Base-by-base conservation (phyloP, 2,888 invertebrate species). In the Torymus texanus region DNA sequence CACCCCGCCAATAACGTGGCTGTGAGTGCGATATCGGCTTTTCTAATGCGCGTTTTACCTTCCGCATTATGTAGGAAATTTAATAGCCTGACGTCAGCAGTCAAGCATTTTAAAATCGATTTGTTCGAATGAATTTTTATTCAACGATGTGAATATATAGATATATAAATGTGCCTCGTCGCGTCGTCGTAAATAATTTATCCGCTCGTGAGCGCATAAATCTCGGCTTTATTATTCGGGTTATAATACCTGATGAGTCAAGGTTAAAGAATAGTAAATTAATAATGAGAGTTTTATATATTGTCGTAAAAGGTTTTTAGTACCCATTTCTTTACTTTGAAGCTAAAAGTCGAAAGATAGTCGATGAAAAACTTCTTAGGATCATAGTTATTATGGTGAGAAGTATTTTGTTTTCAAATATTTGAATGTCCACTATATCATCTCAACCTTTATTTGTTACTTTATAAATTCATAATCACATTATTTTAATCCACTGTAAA, bases 41-140 rank as follows among this genome's bases (percentile, higher is more conserved):
- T 67, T 61, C 67, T 67, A 68, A 58, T 14, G 73, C 56, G 50
- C 67, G 24, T 63, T 74, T 55, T 51, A 59, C 56, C 29, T 78
- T 51, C 61, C n/a, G 63, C 56, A 61, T 79, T 65, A 70, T 59
- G 67, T 58, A 58, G 59, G 65, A 75, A 70, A 79, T 79, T 74
- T 75, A 75, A 79, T 75, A 75, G 63, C 65, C 65, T 63, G 51
- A 53, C 68, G 74, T 79, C 78, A 79, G 74, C 68, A 62, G 14
- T 11, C 24, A 63, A 78, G 14, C 66, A 13, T 53, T 73, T 16
- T 50, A 72, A 61, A 73, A 78, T 71, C 77, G 58, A 71, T 72
- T 72, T 65, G 66, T 53, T 72, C 58, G 29, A 59, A 72, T 68
- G 55, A 78, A 68, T 21, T 78, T 29, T 62, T 61, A 72, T 72